Percentiles rank a stretch among this genome's conserved stretches.
Conservation (phyloP, 23 tunicate species). For the Trididemnum clinides region DNA sequence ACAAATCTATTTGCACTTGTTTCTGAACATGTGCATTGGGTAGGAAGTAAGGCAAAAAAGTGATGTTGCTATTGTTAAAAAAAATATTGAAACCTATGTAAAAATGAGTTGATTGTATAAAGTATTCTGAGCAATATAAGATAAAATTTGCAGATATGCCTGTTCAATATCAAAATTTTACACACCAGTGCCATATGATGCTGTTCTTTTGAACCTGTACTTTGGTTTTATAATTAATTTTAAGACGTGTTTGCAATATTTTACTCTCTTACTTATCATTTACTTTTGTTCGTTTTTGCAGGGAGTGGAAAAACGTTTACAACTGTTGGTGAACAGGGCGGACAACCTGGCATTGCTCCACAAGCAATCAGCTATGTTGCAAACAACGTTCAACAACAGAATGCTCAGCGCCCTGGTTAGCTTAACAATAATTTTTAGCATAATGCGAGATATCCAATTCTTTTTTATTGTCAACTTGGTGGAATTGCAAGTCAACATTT, state of each 20-base stretch:
- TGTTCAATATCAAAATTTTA: no score
- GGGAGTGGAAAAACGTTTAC: conserved; percentile 92
- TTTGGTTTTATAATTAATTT: not conserved
- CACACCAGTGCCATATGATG: no score
- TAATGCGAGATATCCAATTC: not conserved
- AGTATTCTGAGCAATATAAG: no score
- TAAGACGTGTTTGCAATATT: conserved; percentile 1
- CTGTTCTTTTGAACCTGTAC: no score
- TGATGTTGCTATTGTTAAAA: not conserved
- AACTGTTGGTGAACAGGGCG: conserved; percentile 81
- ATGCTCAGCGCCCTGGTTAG: conserved; percentile 57
- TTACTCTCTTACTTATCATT: no score
- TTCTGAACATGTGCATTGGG: no score
- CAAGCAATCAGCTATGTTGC: conserved; percentile 77
- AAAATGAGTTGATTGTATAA: no score
- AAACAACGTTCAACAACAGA: conserved; percentile 58
- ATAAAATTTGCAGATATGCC: no score
- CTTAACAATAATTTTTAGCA: not conserved
- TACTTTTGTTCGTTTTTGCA: not conserved
- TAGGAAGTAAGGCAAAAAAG: no score
- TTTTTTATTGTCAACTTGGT: not conserved
- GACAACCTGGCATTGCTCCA: conserved; percentile 85
- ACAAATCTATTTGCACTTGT: no score
- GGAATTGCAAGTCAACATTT: no score
- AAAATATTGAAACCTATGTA: no score